Base-by-base conservation (phyloP, 2,113 vertebrate species). In the Apteryx mantelli region DNA sequence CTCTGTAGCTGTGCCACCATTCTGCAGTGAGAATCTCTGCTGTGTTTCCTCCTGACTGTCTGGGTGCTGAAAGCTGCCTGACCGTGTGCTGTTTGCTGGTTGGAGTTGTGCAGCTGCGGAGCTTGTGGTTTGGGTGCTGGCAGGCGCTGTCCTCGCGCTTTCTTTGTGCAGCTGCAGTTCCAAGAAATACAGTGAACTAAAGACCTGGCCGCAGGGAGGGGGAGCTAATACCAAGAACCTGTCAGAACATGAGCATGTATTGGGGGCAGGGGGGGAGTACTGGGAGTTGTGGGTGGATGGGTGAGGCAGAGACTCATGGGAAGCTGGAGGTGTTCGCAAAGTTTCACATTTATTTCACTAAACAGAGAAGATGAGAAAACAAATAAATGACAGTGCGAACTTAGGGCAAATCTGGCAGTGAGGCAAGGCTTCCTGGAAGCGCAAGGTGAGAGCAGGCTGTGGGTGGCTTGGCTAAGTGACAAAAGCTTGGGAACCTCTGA, bases 121-220 rank as follows among this genome's bases (percentile, higher is more conserved):
- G 73, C 75, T 81, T 96, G 97, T 52, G 95, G 94, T 96, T 86
- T 91, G 87, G 92, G 65, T 81, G 85, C 91, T 89, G 95, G 93
- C 88, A 96, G 89, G 82, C 71, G 2, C 56, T 46, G 91, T 79
- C 70, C 87, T 97, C 5, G 1, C 5, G 28, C 83, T 97, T 91
- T 70, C 76, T 91, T 65, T 95, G 94, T 95, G 90, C 95, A 97
- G 95, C 97, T 96, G 96, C 38, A 21, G 80, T 98, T 98, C 98
- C 96, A 88, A 97, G 98, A 98, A 98, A 64, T 96, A 77, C 76
- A 84, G 85, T 90, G 89, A 95, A 74, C 48, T 71, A 83, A 82
- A 92, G 93, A 96, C 82, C 86, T 94, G 92, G 95, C 96, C 64
- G 1, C 95, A 58, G 88, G 53, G 82, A 46, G 70, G 55, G 93